These are phyloP conservation scores for Ivindomyrus marchei DNA, from an alignment of 2,113 vertebrate genomes.

Conservation along the genomic window DNA sequence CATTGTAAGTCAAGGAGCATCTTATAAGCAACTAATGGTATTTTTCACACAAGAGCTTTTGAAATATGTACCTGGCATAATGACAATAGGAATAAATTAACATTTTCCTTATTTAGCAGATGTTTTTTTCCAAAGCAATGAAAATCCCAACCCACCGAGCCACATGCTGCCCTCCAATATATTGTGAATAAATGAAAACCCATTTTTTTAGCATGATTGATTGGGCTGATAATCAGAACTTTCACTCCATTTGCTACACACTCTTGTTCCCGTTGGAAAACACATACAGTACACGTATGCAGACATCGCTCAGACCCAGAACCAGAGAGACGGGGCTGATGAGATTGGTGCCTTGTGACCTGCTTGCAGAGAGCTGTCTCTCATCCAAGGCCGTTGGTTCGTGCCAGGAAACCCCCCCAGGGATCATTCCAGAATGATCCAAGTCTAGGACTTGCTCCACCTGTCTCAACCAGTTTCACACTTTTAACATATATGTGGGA, in stretches of 20 bases:
- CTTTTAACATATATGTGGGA: not conserved
- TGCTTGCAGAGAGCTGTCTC: not conserved
- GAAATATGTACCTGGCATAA: not conserved
- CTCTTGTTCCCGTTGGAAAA: not conserved
- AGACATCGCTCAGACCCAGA: not conserved
- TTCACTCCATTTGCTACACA: not conserved
- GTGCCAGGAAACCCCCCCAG: not conserved
- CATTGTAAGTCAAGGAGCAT: not conserved
- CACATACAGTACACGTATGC: not conserved
- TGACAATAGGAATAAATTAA: not conserved
- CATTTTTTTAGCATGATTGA: not conserved
- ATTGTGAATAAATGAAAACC: not conserved
- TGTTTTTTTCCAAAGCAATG: not conserved
- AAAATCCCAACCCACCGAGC: not conserved
- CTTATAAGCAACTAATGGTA: not conserved
- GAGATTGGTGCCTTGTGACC: not conserved
- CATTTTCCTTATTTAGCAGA: not conserved
- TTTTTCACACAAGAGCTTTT: not conserved
- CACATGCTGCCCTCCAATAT: not conserved
- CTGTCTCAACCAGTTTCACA: constrained; percentile 14
- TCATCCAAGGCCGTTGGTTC: not conserved
- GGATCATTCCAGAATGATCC: not conserved
- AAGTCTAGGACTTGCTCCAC: not conserved
- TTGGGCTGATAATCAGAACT: not conserved
- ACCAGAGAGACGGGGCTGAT: not conserved